These are phyloP conservation scores for Eurystomus gularis DNA, from an alignment of 2,113 vertebrate species.

Conservation along the genomic window DNA sequence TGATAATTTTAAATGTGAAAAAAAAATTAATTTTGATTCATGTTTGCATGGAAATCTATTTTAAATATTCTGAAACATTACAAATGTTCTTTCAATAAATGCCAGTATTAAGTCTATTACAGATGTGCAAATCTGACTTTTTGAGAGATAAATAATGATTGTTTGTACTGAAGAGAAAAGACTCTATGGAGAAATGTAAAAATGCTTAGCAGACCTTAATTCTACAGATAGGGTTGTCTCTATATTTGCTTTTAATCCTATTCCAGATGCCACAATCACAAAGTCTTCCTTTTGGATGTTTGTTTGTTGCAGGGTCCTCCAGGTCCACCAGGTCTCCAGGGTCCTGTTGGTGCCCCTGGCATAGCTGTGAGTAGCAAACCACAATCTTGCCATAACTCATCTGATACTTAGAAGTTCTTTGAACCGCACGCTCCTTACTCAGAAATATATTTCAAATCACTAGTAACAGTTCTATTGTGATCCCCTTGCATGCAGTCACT, in stretches of 20 bases:
- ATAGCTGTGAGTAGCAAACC: conserved; percentile 87
- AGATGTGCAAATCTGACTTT: not conserved
- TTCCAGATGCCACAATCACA: not conserved
- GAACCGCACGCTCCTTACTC: not conserved
- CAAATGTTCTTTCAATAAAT: not conserved
- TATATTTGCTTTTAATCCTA: not conserved
- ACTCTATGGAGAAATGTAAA: not conserved
- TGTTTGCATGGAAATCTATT: not conserved
- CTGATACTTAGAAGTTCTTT: not conserved
- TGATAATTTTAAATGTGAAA: not conserved
- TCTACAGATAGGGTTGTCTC: not conserved
- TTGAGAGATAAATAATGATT: not conserved
- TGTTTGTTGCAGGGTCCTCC: conserved; percentile 86
- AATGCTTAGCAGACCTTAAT: not conserved
- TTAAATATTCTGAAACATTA: not conserved
- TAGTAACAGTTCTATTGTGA: not conserved
- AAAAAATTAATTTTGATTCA: not conserved
- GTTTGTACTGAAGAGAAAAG: not conserved
- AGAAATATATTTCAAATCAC: not conserved
- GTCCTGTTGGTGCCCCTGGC: conserved; percentile 91
- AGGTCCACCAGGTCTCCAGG: conserved; percentile 92
- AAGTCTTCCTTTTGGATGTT: conserved; percentile 7
- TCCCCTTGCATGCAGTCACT: not conserved
- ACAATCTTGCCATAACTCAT: not conserved
- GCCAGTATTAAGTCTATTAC: not conserved